A percentile compares a stretch with the other conserved stretches of the same genome.
phyloP scores from a whole-genome alignment of 2,888 invertebrate species.

The Lochmaea capreae region DNA sequence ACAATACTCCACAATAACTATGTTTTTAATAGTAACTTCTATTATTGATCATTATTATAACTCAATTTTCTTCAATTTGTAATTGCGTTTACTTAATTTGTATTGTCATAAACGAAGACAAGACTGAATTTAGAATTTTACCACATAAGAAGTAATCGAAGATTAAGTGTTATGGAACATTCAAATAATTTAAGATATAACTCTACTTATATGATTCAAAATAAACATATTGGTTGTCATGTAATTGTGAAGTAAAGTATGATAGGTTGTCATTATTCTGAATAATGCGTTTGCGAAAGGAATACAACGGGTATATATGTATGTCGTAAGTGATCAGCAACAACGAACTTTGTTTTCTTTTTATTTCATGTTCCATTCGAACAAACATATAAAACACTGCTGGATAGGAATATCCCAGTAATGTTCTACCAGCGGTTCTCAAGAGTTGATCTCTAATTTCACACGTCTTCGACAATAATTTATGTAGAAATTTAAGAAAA shows the following conservation, averaged over 20 bases:
- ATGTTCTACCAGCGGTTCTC: conserved; percentile 32
- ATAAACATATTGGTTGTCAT: conserved; percentile 10
- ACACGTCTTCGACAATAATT: neutral
- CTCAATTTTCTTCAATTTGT: no score
- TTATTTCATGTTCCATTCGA: conserved; percentile 42
- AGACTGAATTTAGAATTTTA: no score
- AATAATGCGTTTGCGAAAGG: conserved; percentile 31
- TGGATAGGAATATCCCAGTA: conserved; percentile 43
- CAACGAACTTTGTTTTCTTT: conserved; percentile 43
- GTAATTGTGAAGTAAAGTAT: conserved; percentile 28
- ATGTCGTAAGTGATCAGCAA: conserved; percentile 38
- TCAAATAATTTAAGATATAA: no score
- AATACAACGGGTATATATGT: conserved; percentile 20
- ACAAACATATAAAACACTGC: conserved; percentile 43
- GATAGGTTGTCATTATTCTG: conserved; percentile 21
- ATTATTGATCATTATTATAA: no score
- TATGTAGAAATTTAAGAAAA: no score
- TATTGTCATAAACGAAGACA: no score
- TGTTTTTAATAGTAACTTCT: no score
- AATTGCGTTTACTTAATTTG: no score
- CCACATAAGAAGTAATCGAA: no score
- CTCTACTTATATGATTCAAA: no score
- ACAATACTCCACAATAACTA: no score
- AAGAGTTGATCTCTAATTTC: neutral
- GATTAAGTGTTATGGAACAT: no score